Evolutionary conservation across 2,113 vertebrate genomes (phyloP).

Genomic region (Xenopus borealis): DNA sequence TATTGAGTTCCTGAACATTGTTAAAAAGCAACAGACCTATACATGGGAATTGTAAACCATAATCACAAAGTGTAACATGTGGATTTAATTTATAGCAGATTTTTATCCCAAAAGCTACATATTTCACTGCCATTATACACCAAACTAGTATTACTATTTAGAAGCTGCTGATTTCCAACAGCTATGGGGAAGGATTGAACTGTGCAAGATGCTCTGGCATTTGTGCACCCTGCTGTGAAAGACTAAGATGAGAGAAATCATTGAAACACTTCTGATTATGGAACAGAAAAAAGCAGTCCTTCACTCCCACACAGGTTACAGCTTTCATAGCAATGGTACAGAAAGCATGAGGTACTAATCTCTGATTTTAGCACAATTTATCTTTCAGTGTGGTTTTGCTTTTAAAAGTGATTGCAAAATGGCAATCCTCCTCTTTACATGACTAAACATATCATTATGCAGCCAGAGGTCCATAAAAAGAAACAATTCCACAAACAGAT

Average conservation of each 20-base stretch:
- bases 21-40: no score
- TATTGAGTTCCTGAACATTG: no score
- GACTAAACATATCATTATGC: constrained; percentile 33
- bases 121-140: background rate
- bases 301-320: constrained; percentile 41
- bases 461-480: background rate
- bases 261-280: constrained; percentile 40
- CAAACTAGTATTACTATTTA: constrained; percentile 3
- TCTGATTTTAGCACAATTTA: constrained; percentile 1
- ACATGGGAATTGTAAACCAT: no score
- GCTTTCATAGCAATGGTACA: constrained; percentile 24
- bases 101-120: background rate
- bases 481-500: constrained; percentile 15
- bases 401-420: constrained; percentile 8
- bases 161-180: constrained; percentile 9
- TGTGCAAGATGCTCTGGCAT: constrained; percentile 36
- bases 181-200: constrained; percentile 20
- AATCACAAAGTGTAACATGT: no score
- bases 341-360: constrained; percentile 18
- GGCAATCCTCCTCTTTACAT: background rate
- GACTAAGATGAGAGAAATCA: constrained; percentile 35
- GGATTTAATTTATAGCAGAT: no score
- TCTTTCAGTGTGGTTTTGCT: background rate
- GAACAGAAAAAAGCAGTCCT: constrained; percentile 28
- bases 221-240: constrained; percentile 28